These are phyloP conservation scores for Galerucella calmariensis DNA, from an alignment of 2,888 invertebrate species.

Conservation along the genomic window DNA sequence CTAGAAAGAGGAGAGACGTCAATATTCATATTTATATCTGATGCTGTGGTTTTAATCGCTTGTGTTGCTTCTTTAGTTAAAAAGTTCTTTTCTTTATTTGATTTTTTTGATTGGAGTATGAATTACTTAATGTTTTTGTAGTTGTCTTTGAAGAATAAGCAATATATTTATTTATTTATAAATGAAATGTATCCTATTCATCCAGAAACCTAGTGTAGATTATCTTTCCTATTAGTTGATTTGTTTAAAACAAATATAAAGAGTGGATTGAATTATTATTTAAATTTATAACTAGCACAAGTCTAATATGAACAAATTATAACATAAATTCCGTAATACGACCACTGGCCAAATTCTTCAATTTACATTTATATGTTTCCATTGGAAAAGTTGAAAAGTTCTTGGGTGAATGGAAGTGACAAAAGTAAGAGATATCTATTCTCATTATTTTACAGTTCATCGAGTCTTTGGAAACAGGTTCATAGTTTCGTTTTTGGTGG, in stretches of 20 bases:
- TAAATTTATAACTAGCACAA: background rate
- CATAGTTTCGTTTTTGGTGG: slow-evolving; percentile 28
- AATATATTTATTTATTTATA: too few relatives aligned
- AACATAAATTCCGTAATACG: slow-evolving; percentile 25
- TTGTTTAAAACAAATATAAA: background rate
- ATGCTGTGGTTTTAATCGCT: slow-evolving; percentile 4
- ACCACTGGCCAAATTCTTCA: slow-evolving; percentile 51
- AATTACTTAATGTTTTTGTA: background rate
- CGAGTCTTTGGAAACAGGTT: slow-evolving; percentile 34
- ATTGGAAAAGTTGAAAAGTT: slow-evolving; percentile 49
- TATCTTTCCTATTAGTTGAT: background rate
- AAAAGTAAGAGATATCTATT: slow-evolving; percentile 51
- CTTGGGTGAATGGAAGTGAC: slow-evolving; percentile 40
- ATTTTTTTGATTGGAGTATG: background rate
- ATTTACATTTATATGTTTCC: slow-evolving; percentile 53
- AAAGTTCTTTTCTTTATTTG: background rate
- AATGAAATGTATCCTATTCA: too few relatives aligned
- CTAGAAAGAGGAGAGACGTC: slow-evolving; percentile 39
- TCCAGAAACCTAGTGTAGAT: too few relatives aligned
- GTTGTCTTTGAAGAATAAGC: too few relatives aligned
- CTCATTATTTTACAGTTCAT: slow-evolving; percentile 48
- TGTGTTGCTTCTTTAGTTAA: background rate
- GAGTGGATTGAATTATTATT: background rate
- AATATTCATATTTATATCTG: slow-evolving; percentile 39
- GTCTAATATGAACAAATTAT: background rate